Evolutionary conservation across 2,113 vertebrate genomes (phyloP).

Genomic region (Beaufortia kweichowensis): DNA sequence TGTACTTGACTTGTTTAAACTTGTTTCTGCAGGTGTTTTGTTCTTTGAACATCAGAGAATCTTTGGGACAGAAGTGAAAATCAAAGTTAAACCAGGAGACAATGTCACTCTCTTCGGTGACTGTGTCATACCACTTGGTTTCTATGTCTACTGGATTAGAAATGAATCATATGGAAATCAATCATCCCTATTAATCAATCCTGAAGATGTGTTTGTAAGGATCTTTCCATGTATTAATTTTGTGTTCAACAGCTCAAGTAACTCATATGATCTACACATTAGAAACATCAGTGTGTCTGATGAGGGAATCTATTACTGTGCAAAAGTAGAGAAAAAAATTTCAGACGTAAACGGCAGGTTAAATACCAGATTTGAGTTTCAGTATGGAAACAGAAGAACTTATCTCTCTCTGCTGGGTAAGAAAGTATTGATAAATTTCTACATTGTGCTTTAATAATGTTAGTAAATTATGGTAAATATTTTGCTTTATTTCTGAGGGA

Average conservation of each 20-base stretch:
- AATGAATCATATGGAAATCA: slow-evolving; percentile 32
- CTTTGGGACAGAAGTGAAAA: slow-evolving; percentile 31
- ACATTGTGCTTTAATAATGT: too few species aligned
- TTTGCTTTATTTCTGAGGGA: too few species aligned
- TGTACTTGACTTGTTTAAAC: too few species aligned
- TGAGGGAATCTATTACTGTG: slow-evolving; percentile 55
- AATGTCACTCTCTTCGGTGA: slow-evolving; percentile 23
- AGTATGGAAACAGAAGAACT: slow-evolving; percentile 25
- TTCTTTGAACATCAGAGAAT: slow-evolving; percentile 5
- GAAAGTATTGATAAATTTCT: not conserved
- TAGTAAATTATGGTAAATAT: too few species aligned
- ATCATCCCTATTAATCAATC: not conserved
- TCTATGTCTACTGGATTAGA: not conserved
- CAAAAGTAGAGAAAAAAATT: not conserved
- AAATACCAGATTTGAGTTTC: not conserved
- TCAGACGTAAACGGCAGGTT: not conserved
- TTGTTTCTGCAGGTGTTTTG: slow-evolving; percentile 15
- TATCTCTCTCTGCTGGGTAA: slow-evolving; percentile 11
- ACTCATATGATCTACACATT: slow-evolving; percentile 35
- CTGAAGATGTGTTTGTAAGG: fast-evolving
- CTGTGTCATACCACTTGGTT: not conserved
- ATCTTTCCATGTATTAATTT: not conserved
- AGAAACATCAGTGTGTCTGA: slow-evolving; percentile 48
- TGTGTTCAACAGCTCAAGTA: not conserved
- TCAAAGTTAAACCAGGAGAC: slow-evolving; percentile 43